phyloP scores from a whole-genome alignment of 1,140 invertebrate genomes.

The Pentalonia nigronervosa region DNA sequence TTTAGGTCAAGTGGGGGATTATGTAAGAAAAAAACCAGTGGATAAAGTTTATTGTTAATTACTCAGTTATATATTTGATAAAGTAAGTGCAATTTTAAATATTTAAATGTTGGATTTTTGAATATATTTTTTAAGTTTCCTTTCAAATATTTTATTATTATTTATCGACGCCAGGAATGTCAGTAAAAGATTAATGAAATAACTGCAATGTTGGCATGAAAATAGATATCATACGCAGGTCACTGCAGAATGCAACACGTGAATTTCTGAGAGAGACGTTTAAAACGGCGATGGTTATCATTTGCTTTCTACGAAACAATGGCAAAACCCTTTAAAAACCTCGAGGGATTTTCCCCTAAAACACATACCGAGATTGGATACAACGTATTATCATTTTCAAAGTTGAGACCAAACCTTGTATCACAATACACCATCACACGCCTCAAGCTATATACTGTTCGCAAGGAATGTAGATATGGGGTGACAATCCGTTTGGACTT shows the following conservation, averaged over 20 bases:
- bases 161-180: background rate
- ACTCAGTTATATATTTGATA: background rate
- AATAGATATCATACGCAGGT: background rate
- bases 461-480: background rate
- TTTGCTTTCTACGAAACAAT: constrained; percentile 9
- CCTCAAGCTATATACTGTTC: background rate
- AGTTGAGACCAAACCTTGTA: constrained; percentile 15
- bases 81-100: background rate
- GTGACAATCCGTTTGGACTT: constrained; percentile 13
- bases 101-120: background rate
- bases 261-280: constrained; percentile 16
- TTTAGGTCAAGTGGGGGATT: background rate
- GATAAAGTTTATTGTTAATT: background rate
- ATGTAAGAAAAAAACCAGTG: background rate
- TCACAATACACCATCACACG: background rate
- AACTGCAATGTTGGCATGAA: background rate
- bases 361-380: constrained; percentile 26
- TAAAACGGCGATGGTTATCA: constrained; percentile 19
- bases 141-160: background rate
- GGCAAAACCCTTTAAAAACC: constrained; percentile 5
- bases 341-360: constrained; percentile 12
- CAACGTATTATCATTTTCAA: constrained; percentile 39
- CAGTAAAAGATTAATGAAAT: background rate
- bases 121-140: background rate
- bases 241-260: constrained; percentile 29